phyloP scores from a whole-genome alignment of 2,797 vertebrate genomes.

The Ateles fusciceps region DNA sequence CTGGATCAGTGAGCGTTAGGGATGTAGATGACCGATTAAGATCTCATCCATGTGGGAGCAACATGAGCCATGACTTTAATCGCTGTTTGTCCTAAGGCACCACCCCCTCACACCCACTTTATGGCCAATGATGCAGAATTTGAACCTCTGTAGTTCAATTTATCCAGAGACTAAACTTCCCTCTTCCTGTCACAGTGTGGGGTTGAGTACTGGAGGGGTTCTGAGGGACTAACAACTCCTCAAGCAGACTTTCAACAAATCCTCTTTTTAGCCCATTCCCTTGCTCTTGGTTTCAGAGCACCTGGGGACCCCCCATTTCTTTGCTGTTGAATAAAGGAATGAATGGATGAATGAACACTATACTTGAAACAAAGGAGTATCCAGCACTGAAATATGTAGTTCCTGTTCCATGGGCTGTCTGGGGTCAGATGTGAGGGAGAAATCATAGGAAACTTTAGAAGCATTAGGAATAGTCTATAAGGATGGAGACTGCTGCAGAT shows the following conservation, averaged over 20 bases:
- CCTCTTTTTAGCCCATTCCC: background rate
- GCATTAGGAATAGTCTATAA: background rate
- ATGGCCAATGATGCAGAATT: background rate
- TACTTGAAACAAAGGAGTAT: background rate
- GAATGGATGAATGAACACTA: background rate
- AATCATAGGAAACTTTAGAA: background rate
- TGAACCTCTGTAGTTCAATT: background rate
- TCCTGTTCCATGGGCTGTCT: background rate
- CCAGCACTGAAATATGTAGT: background rate
- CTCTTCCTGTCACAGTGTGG: background rate
- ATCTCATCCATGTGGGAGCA: background rate
- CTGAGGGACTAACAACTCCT: background rate
- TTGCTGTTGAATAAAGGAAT: background rate
- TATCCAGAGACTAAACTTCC: background rate
- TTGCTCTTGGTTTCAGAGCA: background rate
- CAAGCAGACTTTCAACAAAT: background rate
- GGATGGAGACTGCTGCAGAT: background rate
- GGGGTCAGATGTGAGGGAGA: background rate
- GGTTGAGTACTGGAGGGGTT: background rate
- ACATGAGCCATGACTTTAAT: background rate
- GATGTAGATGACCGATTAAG: background rate
- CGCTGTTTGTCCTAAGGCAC: background rate
- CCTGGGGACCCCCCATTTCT: background rate
- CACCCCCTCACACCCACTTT: background rate
- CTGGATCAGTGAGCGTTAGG: background rate